Percentiles rank a stretch among this genome's conserved stretches.
Evolutionary conservation across 2,113 vertebrate genomes (phyloP).

Genomic region (Charadrius vociferus): DNA sequence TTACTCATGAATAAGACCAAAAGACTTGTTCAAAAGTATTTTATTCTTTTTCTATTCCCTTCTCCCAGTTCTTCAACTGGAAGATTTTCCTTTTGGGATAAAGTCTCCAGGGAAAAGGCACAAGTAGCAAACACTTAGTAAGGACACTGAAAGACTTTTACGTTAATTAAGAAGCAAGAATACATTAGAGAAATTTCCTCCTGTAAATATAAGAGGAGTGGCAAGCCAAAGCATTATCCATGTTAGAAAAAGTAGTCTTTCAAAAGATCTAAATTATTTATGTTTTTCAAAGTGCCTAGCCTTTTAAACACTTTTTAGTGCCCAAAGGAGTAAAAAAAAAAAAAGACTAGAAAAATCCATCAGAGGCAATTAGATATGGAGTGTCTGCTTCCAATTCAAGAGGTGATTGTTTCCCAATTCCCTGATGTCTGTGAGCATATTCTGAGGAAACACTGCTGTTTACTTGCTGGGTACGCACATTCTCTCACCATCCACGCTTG

Average conservation of each 20-base stretch:
- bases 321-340: background rate
- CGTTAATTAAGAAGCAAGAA: constrained; percentile 60
- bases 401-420: background rate
- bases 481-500: background rate
- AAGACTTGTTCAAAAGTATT: background rate
- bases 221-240: background rate
- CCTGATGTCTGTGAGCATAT: background rate
- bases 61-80: background rate
- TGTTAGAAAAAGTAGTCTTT: background rate
- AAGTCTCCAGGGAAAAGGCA: background rate
- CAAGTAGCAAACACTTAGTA: background rate
- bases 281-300: background rate
- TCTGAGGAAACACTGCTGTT: background rate
- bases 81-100: background rate
- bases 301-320: constrained; percentile 4
- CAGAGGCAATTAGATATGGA: background rate
- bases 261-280: constrained; percentile 10
- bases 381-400: background rate
- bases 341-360: background rate
- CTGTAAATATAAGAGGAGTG: background rate
- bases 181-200: background rate
- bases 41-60: background rate
- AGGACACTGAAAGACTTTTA: constrained; percentile 27
- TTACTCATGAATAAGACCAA: background rate
- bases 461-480: background rate